Percentiles rank a stretch among this genome's conserved stretches.
Conservation (phyloP, 92 coral and sea anemone species). For the Heliopora coerulea region DNA sequence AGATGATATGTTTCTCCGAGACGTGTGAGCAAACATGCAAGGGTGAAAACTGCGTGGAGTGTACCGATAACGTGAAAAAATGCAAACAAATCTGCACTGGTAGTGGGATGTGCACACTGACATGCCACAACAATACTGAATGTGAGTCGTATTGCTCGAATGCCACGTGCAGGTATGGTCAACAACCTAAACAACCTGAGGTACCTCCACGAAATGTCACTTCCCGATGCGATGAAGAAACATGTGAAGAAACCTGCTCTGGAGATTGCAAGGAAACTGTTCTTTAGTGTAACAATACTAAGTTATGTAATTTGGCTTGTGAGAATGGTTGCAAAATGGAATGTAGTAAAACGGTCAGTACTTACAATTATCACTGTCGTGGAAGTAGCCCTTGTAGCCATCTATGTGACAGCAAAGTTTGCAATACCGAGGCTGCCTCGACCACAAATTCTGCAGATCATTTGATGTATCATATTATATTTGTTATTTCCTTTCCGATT, state of each 20-base stretch:
- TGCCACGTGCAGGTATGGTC: not conserved
- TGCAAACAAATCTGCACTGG: not conserved
- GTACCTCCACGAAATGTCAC: not conserved
- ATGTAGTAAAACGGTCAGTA: not conserved
- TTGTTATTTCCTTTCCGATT: no score
- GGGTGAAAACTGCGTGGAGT: not conserved
- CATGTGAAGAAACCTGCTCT: not conserved
- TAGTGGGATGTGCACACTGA: not conserved
- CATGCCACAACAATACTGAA: not conserved
- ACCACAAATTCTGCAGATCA: no score
- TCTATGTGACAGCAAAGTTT: no score
- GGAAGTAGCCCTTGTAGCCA: not conserved
- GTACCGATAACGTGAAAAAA: not conserved
- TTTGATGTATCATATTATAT: no score
- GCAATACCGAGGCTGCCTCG: no score
- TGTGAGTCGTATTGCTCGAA: not conserved
- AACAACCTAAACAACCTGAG: not conserved
- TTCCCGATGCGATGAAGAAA: not conserved
- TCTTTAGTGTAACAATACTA: not conserved
- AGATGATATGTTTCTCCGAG: not conserved
- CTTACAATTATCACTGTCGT: not conserved
- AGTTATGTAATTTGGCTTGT: not conserved
- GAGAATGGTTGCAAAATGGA: not conserved
- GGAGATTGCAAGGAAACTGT: not conserved
- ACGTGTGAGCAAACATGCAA: not conserved